A percentile compares a stretch with the other conserved stretches of the same genome.
Evolutionary conservation across 2,797 vertebrate species (phyloP).

Genomic region (Fratercula arctica): DNA sequence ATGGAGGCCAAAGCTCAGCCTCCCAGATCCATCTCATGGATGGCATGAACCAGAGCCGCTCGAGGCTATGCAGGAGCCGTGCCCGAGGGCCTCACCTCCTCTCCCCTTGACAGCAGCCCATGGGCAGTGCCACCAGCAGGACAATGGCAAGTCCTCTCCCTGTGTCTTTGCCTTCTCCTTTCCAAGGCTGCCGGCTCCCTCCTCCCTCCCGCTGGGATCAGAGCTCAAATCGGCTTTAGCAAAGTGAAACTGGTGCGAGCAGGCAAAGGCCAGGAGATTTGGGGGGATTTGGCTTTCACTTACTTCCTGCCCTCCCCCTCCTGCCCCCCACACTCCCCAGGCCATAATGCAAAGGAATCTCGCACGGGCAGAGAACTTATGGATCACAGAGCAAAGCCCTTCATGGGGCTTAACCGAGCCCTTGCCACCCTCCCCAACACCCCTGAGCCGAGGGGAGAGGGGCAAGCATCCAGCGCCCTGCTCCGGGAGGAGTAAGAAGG

Average conservation of each 20-base stretch:
- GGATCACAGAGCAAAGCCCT: slow-evolving; percentile 41
- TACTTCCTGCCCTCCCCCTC: slow-evolving; percentile 60
- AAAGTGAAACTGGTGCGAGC: slow-evolving; percentile 72
- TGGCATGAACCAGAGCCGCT: neutral
- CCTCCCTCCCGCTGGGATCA: slow-evolving; percentile 52
- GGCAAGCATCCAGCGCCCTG: neutral
- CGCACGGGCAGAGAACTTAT: slow-evolving; percentile 4
- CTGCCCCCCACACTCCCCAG: neutral
- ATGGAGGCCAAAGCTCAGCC: neutral
- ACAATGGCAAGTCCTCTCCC: neutral
- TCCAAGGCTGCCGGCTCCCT: slow-evolving; percentile 17
- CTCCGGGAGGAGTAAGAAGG: neutral
- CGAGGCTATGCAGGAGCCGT: neutral
- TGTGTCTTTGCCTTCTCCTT: neutral
- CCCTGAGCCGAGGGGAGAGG: rapidly evolving
- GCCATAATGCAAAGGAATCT: slow-evolving; percentile 52
- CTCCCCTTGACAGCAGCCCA: neutral
- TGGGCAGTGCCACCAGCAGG: neutral
- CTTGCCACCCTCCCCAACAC: neutral
- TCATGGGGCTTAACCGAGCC: neutral
- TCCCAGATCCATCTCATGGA: rapidly evolving
- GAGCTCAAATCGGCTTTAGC: slow-evolving; percentile 71
- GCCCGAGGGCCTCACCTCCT: neutral
- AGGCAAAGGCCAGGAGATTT: slow-evolving; percentile 72
- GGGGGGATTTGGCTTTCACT: slow-evolving; percentile 69